Conservation (phyloP, 2,888 invertebrate genomes). For the Macaria notata region DNA sequence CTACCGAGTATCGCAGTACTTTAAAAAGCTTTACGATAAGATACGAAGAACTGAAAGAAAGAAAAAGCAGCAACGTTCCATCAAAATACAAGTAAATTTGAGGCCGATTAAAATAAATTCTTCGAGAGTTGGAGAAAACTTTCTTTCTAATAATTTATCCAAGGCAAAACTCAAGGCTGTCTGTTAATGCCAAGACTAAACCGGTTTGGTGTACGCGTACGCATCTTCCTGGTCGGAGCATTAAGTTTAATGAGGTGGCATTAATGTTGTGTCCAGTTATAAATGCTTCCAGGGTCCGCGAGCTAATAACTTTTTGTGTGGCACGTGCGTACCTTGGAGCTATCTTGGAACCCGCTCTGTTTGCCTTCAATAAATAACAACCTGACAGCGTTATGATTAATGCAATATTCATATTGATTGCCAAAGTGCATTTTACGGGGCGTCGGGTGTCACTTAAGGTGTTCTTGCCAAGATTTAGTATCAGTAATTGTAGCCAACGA, state of each 20-base stretch:
- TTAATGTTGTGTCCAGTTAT: conserved; percentile 43
- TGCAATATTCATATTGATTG: conserved; percentile 51
- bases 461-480: conserved; percentile 48
- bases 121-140: conserved; percentile 26
- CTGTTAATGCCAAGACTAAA: conserved; percentile 39
- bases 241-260: conserved; percentile 41
- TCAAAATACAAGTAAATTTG: conserved; percentile 2
- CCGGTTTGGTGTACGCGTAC: conserved; percentile 34
- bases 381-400: conserved; percentile 62
- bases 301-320: conserved; percentile 50
- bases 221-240: conserved; percentile 33
- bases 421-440: conserved; percentile 49
- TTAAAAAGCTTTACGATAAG: conserved; percentile 2
- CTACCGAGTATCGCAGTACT: background rate
- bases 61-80: background rate
- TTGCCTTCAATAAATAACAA: conserved; percentile 56
- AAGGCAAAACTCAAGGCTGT: conserved; percentile 34
- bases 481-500: conserved; percentile 20
- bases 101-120: conserved; percentile 24
- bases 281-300: conserved; percentile 40
- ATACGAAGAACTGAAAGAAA: background rate
- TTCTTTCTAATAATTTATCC: conserved; percentile 28
- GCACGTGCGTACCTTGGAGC: conserved; percentile 38
- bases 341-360: conserved; percentile 44
- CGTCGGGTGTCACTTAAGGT: conserved; percentile 48